These are phyloP conservation scores for Laupala kohalensis DNA, from an alignment of 1,140 invertebrate species.

Conservation along the genomic window DNA sequence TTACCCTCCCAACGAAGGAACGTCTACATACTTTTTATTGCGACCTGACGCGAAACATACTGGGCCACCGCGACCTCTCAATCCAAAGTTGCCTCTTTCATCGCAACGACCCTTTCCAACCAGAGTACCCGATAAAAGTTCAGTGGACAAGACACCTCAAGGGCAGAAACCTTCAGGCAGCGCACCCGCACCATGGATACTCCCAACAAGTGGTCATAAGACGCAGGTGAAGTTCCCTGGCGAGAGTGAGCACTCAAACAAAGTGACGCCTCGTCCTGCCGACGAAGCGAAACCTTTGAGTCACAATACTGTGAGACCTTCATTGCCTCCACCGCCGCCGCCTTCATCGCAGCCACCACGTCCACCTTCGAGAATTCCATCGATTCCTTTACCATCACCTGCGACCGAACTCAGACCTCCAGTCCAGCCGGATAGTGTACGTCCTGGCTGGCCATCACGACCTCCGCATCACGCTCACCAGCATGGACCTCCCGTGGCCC, in stretches of 20 bases:
- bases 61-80: not conserved
- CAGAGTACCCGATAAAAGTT: not conserved
- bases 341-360: too few species aligned
- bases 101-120: not conserved
- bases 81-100: not conserved
- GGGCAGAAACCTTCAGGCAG: not conserved
- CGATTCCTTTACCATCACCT: not conserved
- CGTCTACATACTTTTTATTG: not conserved
- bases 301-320: not conserved
- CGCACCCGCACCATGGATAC: not conserved
- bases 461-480: not conserved
- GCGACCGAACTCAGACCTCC: not conserved
- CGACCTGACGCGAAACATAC: not conserved
- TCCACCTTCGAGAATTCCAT: not conserved
- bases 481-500: not conserved
- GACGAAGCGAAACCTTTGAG: not conserved
- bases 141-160: too few species aligned
- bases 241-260: not conserved
- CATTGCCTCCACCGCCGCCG: not conserved
- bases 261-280: too few species aligned
- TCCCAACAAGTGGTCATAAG: not conserved
- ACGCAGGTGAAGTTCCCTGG: not conserved
- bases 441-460: not conserved
- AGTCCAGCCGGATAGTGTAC: not conserved
- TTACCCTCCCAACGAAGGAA: constrained; percentile 1